Base-by-base conservation (phyloP, 2,113 vertebrate species). In the Ophthalmolycus amberensis region DNA sequence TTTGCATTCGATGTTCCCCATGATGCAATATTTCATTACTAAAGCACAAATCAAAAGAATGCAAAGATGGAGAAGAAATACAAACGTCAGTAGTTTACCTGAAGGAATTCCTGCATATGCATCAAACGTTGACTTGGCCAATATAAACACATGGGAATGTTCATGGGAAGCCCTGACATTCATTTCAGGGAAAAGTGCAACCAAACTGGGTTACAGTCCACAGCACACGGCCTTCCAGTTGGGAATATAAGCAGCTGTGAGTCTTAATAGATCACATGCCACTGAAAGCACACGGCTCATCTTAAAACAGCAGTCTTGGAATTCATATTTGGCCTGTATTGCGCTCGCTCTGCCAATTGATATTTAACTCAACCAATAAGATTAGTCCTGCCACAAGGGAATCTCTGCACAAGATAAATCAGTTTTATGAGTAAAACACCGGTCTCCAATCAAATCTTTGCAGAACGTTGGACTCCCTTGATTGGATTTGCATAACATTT, bases 361-460 rank as follows among this genome's bases (percentile, higher is more conserved):
- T 66, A 63, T 77, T 75, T 85, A 78, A 67, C 59, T 75, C 16
- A 15, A 37, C 80, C 25, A 75, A 59, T 83, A 66, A 14, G 46
- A 78, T 81, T 64, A 71, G 75, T 32, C 10, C 0, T 25, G 40
- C 70, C 62, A 69, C 27, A 0, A 70, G 80, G 80, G 50, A 80
- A 38, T 20, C 20, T 71, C 37, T 38, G 11, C 66, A 29, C 9
- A 9, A 27, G 12, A 69, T 56, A 68, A 73, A 66, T 80, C 10
- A 10, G 42, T 25, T 76, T 54, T 56, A 65, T 38, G 42, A 83
- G 29, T 42, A n/a, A 79, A 68, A 79, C 44, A 68, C 63, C 16
- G 11, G 27, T 56, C 58, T 73, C 50, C 68, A 73, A 74, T 83
- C 73, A 83, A 60, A 85, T 77, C 63, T 77, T 65, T 79, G 64